Evolutionary conservation across 2,113 vertebrate species (phyloP), one percentile per base, ranked within the genome.

Genomic region (Ascaphus truei): DNA sequence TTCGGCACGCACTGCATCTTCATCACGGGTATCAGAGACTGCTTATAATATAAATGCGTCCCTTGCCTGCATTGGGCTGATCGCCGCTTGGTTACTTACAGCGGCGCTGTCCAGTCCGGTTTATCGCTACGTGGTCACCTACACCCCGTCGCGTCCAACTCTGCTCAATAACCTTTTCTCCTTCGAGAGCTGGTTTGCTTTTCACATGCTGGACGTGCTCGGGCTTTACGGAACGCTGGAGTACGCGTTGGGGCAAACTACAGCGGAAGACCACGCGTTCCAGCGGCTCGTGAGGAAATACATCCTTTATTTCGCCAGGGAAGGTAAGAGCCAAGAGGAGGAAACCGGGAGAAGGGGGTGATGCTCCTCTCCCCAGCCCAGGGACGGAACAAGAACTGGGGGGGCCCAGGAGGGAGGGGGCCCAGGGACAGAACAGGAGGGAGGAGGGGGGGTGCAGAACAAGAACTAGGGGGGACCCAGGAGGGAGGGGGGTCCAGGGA

Each of bases 91-190:
- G 36, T 13, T 29, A 30, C n/a, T 65, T 18, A 2, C 75, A 91
- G 90, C 45, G 5, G 81, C 80, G 2, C 75, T 91, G 27, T 16
- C 58, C 34, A 91, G 87, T 48, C 87, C 89, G 0, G 89, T 92
- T 55, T 90, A 92, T 33, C 88, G 88, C 5, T 92, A 91, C 50
- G 33, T 91, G 62, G 86, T 91, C 73, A 89, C 76, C 0, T 67
- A 90, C 75, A 89, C 83, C 0, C 89, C 88, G 4, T 90, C 89
- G 0, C 61, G 64, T 16, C 75, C 79, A 0, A 60, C 68, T 4
- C 56, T 69, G 65, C 0, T 18, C 0, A 64, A 72, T 3, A 5
- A 5, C 2, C 50, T 75, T 53, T 26, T 88, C 52, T 16, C 74
- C 0, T 91, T 83, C 68, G 55, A 77, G 3, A 80, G 83, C 63